A percentile compares a stretch with the other conserved stretches of the same genome.
Conservation (phyloP, 2,113 vertebrate species). For the Calidris pugnax region DNA sequence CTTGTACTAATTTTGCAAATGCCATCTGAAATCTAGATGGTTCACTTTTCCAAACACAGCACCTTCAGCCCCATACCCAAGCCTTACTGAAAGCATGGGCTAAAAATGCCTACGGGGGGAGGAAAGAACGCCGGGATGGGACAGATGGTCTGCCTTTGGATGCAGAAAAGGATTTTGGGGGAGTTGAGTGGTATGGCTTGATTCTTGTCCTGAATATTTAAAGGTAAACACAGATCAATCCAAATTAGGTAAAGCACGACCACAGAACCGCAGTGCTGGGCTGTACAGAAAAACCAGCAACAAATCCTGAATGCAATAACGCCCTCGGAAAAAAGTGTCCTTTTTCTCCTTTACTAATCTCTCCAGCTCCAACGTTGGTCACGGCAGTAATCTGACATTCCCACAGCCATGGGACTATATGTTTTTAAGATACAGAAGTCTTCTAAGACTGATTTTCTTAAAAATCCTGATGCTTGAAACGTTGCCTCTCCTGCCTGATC, state of each 20-base stretch:
- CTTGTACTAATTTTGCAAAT: background rate
- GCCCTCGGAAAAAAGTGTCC: background rate
- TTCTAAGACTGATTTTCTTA: background rate
- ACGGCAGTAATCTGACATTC: accelerated
- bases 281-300: background rate
- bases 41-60: accelerated
- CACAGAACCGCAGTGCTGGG: background rate
- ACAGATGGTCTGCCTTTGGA: slow-evolving; percentile 27
- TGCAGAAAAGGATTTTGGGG: slow-evolving; percentile 12
- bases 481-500: background rate
- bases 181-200: background rate
- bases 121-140: background rate
- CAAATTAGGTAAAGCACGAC: background rate
- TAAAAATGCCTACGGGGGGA: background rate
- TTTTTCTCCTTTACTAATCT: background rate
- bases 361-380: background rate
- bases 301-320: accelerated
- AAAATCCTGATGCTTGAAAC: background rate
- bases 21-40: background rate
- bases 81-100: background rate
- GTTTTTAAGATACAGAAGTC: background rate
- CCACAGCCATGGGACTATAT: background rate
- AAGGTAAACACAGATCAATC: background rate
- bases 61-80: background rate
- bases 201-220: slow-evolving; percentile 7